Evolutionary conservation across 2,797 vertebrate species (phyloP), one percentile per base, ranked within the genome.

Genomic region (Channa striata): DNA sequence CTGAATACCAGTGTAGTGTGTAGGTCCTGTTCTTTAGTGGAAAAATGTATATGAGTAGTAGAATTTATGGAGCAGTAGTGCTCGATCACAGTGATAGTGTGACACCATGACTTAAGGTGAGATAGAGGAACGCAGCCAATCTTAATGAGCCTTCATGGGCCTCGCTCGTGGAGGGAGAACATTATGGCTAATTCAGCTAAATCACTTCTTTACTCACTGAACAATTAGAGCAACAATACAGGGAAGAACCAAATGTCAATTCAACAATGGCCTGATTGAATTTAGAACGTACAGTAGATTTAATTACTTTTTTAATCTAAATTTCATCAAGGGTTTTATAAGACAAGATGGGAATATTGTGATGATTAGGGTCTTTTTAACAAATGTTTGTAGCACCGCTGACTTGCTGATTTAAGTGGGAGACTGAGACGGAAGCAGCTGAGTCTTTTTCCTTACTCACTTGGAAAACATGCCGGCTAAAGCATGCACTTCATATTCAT

Each of bases 141-240:
- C 48, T 52, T 21, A 0, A 33, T 51, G n/a, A 61, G 50, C 50
- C 37, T 61, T 56, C 8, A 75, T 62, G 44, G 50, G 23, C 9
- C 57, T 80, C 63, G 48, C 50, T 78, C 53, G 34, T 59, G 16
- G 56, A 71, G 56, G 25, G 63, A 50, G 53, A 58, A 56, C 43
- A 71, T 79, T 56, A 63, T 59, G 58, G 47, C 21, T 40, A 72
- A 75, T 84, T 44, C 77, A 72, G 82, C 80, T 37, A 76, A 87
- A 83, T 72, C 5, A 59, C 62, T 69, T 10, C 34, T 17, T 11
- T 33, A 42, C 40, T 68, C 68, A 34, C 39, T 30, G 36, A 70
- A 64, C 33, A 76, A 72, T 69, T 73, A 69, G 44, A 39, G 19
- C 44, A 23, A 62, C 25, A 65, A 59, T 58, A 30, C 17, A 40